phyloP scores from a whole-genome alignment of 1,140 invertebrate species.

The Eupristina koningsbergeri region DNA sequence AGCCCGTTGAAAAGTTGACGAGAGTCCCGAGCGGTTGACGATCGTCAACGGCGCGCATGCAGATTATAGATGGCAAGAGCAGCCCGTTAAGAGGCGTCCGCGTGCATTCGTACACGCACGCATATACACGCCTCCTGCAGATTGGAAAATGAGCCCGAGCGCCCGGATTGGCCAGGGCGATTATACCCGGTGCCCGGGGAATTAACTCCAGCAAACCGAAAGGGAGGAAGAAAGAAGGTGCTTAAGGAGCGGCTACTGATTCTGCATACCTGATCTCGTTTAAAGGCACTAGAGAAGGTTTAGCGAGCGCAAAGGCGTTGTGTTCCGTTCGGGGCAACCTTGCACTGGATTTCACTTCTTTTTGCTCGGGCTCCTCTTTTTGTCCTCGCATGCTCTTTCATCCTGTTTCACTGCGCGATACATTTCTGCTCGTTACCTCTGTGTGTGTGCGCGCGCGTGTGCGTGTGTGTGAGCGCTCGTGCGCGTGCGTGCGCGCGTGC shows the following conservation, averaged over 20 bases:
- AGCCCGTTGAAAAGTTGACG: too few relatives aligned
- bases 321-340: slow-evolving; percentile 9
- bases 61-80: background rate
- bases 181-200: slow-evolving; percentile 50
- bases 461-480: too few relatives aligned
- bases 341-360: background rate
- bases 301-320: slow-evolving; percentile 7
- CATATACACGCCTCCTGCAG: background rate
- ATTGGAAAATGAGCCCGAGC: slow-evolving; percentile 33
- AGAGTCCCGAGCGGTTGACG: background rate
- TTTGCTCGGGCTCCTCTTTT: background rate
- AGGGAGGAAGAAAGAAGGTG: slow-evolving; percentile 2
- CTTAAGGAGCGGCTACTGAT: slow-evolving; percentile 53
- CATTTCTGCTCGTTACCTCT: background rate
- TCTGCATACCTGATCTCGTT: slow-evolving; percentile 53
- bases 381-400: background rate
- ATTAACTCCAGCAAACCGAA: slow-evolving; percentile 6
- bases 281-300: slow-evolving; percentile 6
- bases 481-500: too few relatives aligned
- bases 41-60: background rate
- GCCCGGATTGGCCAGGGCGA: slow-evolving; percentile 41
- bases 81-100: slow-evolving; percentile 19
- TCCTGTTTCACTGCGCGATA: background rate
- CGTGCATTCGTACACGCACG: slow-evolving; percentile 23
- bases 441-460: background rate